phyloP scores from a whole-genome alignment of 2,797 vertebrate genomes.

The Limosa lapponica region DNA sequence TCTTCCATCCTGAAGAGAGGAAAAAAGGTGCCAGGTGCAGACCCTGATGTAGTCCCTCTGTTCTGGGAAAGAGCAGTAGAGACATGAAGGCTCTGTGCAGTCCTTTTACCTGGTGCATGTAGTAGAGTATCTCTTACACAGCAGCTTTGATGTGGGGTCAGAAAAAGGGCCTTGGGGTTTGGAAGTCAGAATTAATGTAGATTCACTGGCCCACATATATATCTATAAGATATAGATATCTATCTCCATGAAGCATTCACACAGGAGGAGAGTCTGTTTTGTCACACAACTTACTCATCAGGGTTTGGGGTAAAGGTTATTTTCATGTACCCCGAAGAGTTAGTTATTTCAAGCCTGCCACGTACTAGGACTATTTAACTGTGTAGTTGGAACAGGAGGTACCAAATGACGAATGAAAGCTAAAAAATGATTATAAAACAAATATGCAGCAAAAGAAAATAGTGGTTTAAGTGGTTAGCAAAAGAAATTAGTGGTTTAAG shows the following conservation, averaged over 20 bases:
- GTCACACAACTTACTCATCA: not conserved
- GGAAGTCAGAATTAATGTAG: not conserved
- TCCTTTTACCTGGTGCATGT: not conserved
- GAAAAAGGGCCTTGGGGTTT: not conserved
- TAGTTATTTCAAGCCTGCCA: not conserved
- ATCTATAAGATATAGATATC: not conserved
- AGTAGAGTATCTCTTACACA: not conserved
- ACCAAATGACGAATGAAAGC: not conserved
- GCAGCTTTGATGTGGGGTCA: not conserved
- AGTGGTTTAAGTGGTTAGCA: not conserved
- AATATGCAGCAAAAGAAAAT: not conserved
- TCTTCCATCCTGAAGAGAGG: not conserved
- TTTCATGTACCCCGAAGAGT: not conserved
- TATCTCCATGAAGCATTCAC: accelerated
- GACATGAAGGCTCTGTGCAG: not conserved
- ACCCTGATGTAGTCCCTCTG: not conserved
- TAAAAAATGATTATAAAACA: not conserved
- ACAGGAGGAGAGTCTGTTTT: not conserved
- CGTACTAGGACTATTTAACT: not conserved
- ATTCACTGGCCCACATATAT: not conserved
- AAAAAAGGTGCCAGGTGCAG: not conserved
- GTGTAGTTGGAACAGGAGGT: not conserved
- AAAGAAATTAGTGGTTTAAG: not conserved
- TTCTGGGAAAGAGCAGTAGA: not conserved
- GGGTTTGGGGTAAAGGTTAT: not conserved